These are phyloP conservation scores for Poecilia picta DNA, from an alignment of 2,797 vertebrate species.

Conservation along the genomic window DNA sequence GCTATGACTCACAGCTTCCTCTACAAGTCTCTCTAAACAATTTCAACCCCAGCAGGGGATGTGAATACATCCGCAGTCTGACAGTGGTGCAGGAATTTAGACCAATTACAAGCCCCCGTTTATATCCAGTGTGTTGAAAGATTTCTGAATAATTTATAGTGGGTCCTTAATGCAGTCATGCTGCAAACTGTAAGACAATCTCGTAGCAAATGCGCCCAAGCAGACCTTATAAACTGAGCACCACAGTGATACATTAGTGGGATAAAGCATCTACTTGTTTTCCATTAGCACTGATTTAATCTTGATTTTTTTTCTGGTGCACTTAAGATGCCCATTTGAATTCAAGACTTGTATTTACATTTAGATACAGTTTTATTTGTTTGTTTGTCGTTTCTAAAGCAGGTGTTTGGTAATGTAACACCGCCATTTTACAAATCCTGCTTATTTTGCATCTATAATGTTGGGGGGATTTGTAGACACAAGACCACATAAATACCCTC, in stretches of 20 bases:
- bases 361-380: constrained; percentile 33
- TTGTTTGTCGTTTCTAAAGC: constrained; percentile 2
- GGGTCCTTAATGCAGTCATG: constrained; percentile 70
- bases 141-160: constrained; percentile 75
- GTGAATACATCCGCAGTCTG: constrained; percentile 67
- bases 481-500: constrained; percentile 55
- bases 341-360: constrained; percentile 58
- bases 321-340: constrained; percentile 54
- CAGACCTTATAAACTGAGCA: constrained; percentile 54
- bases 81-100: constrained; percentile 71
- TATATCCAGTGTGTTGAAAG: constrained; percentile 68
- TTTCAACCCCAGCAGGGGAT: constrained; percentile 70
- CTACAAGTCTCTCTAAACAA: constrained; percentile 70
- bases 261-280: constrained; percentile 52
- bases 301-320: constrained; percentile 39
- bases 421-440: constrained; percentile 33
- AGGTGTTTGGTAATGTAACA: constrained; percentile 21
- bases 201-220: constrained; percentile 56
- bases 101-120: constrained; percentile 72
- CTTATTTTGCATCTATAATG: constrained; percentile 34
- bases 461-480: constrained; percentile 20
- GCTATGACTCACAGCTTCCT: constrained; percentile 73
- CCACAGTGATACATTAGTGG: constrained; percentile 56
- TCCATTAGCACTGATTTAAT: constrained; percentile 63
- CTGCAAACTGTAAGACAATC: constrained; percentile 65